These are phyloP conservation scores for Mirounga angustirostris DNA, from an alignment of 2,113 vertebrate species.

Conservation along the genomic window DNA sequence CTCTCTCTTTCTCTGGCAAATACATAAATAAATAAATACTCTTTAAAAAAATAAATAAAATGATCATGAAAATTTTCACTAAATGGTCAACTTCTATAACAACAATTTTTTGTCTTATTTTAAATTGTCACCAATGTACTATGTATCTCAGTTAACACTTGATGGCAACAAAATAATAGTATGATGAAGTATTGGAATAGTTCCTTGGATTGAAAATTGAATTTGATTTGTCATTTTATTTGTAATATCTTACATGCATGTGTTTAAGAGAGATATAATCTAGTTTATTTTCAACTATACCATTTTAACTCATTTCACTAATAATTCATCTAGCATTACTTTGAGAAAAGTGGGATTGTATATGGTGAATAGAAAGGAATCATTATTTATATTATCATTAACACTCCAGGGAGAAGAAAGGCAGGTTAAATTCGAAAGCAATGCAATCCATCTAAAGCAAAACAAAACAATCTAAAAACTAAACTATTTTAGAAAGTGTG, in stretches of 20 bases:
- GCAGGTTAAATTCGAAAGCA: conserved; percentile 54
- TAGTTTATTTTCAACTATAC: conserved; percentile 34
- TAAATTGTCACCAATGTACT: background rate
- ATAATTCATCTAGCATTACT: conserved; percentile 31
- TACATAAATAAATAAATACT: too few species aligned
- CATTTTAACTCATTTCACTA: conserved; percentile 35
- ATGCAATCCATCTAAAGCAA: conserved; percentile 1
- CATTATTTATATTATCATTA: conserved; percentile 36
- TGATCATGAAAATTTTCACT: conserved; percentile 28
- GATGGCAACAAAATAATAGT: conserved; percentile 16
- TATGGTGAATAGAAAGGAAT: conserved; percentile 32
- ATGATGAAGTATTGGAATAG: conserved; percentile 5
- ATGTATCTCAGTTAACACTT: conserved; percentile 43
- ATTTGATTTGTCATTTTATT: conserved; percentile 46
- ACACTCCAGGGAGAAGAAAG: conserved; percentile 50
- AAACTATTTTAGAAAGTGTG: conserved; percentile 30
- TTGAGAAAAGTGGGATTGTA: conserved; percentile 53
- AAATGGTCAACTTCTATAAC: background rate
- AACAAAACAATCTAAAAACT: conserved; percentile 10
- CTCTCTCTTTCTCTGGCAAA: too few species aligned
- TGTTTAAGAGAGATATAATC: conserved; percentile 34
- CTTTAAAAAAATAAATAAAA: background rate
- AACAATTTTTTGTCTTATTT: conserved; percentile 13
- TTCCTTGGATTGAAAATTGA: conserved; percentile 43
- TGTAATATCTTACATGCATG: conserved; percentile 16